Conservation (phyloP, 2,888 invertebrate genomes). For the Muschampia staudingeri region DNA sequence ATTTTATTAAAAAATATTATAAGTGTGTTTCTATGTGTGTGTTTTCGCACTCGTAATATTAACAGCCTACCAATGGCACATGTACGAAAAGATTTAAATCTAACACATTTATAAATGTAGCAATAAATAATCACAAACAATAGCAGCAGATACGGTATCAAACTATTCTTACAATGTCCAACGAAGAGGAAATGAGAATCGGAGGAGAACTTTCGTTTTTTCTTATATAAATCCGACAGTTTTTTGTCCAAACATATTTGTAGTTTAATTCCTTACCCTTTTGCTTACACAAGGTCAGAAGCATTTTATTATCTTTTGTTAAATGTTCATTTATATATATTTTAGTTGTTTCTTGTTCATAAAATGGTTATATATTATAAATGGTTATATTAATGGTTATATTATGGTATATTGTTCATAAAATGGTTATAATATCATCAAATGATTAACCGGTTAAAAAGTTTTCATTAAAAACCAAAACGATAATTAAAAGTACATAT, state of each 20-base stretch:
- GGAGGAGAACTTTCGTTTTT: neutral
- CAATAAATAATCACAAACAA: neutral
- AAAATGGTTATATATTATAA: too few species aligned
- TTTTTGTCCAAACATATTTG: neutral
- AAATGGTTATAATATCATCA: too few species aligned
- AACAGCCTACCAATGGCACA: neutral
- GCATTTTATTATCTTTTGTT: constrained; percentile 3
- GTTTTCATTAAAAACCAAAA: too few species aligned
- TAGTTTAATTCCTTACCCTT: constrained; percentile 8
- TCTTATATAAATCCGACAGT: neutral
- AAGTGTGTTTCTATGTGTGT: neutral
- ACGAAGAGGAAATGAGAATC: neutral
- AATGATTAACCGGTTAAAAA: too few species aligned
- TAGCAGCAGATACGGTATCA: neutral
- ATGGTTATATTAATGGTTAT: too few species aligned
- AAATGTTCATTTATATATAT: constrained; percentile 4
- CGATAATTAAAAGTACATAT: too few species aligned
- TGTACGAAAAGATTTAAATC: neutral
- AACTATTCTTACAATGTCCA: neutral
- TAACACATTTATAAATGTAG: neutral
- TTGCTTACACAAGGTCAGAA: neutral
- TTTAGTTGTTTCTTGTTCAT: neutral
- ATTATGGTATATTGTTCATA: too few species aligned
- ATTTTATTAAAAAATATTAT: neutral
- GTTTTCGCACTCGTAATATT: neutral